These are phyloP conservation scores for Notospermus geniculatus DNA, from an alignment of 1,140 invertebrate species.

Conservation along the genomic window DNA sequence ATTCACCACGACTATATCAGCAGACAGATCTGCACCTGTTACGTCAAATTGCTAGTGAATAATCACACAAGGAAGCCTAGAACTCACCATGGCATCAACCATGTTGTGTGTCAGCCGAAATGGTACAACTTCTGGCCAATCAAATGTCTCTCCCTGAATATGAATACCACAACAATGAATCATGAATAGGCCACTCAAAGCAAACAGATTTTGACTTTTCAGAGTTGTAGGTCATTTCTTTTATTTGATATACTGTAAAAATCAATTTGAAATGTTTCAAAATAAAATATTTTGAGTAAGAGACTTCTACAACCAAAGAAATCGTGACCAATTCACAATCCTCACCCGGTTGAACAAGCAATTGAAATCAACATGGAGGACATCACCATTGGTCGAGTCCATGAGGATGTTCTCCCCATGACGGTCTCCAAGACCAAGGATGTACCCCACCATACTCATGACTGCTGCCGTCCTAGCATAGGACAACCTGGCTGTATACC, in stretches of 20 bases:
- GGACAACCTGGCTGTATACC: conserved; percentile 70
- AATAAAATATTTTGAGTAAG: too few species aligned
- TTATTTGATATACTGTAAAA: too few species aligned
- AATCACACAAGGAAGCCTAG: not conserved
- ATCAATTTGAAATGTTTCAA: too few species aligned
- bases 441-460: conserved; percentile 98
- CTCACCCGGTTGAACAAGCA: conserved; percentile 89
- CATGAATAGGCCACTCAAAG: too few species aligned
- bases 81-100: conserved; percentile 79
- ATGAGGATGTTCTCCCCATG: conserved; percentile 97
- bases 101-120: conserved; percentile 95
- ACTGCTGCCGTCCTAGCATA: conserved; percentile 91
- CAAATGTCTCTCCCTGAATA: conserved; percentile 81
- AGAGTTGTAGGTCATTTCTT: too few species aligned
- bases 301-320: not conserved
- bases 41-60: too few species aligned
- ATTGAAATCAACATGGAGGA: conserved; percentile 97
- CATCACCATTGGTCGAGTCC: conserved; percentile 86
- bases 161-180: too few species aligned
- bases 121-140: conserved; percentile 90
- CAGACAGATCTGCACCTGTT: too few species aligned
- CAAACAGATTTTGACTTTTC: too few species aligned
- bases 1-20: too few species aligned
- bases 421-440: conserved; percentile 93
- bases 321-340: not conserved